Percentiles rank a stretch among this genome's conserved stretches.
These are phyloP conservation scores for Molossus alvarezi DNA, from an alignment of 2,797 vertebrate genomes.

Conservation along the genomic window DNA sequence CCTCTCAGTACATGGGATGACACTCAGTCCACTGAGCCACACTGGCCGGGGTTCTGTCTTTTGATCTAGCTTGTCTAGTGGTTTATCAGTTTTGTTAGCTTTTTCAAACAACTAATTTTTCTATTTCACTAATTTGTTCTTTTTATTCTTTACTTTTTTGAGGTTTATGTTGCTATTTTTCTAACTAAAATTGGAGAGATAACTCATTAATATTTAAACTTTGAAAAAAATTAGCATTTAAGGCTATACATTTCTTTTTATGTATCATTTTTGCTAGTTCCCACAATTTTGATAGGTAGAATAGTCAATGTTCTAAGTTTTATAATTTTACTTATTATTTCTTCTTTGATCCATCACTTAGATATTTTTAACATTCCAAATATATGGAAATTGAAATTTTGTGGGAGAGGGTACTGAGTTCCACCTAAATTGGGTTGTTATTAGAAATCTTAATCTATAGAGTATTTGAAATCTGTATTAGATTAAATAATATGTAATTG, in stretches of 20 bases:
- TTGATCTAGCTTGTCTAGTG: neutral
- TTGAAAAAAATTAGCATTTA: neutral
- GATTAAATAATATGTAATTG: neutral
- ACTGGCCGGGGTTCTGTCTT: neutral
- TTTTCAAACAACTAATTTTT: neutral
- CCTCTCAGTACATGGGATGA: too few species aligned
- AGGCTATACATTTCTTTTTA: neutral
- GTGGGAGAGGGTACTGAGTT: neutral
- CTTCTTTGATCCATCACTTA: neutral
- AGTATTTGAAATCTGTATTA: constrained; percentile 10
- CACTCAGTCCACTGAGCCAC: too few species aligned
- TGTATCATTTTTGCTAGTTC: neutral
- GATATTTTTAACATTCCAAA: constrained; percentile 38
- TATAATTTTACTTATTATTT: constrained; percentile 14
- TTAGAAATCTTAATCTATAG: neutral
- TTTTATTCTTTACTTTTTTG: neutral
- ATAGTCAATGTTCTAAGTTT: neutral
- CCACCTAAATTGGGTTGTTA: neutral
- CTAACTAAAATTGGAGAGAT: neutral
- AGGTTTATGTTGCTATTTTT: neutral
- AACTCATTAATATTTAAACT: constrained; percentile 24
- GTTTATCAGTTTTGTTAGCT: constrained; percentile 17
- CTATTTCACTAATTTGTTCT: constrained; percentile 4
- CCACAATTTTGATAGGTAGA: constrained; percentile 10
- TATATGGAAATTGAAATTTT: neutral